These are phyloP conservation scores for Synergus itoensis DNA, from an alignment of 2,888 invertebrate genomes.

Conservation along the genomic window DNA sequence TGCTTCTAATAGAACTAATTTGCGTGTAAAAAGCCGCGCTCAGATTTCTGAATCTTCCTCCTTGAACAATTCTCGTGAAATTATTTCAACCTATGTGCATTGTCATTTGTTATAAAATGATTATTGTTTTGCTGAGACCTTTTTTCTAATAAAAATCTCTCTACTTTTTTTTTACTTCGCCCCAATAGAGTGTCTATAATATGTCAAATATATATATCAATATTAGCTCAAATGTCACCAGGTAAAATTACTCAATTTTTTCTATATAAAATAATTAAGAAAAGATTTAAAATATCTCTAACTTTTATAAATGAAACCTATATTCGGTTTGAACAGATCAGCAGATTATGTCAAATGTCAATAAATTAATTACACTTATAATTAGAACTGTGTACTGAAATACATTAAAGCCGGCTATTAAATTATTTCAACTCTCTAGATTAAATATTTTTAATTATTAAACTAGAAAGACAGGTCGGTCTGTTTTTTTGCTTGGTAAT, in stretches of 20 bases:
- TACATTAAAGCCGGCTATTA: slow-evolving; percentile 4
- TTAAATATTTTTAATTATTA: slow-evolving; percentile 26
- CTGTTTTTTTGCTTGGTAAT: slow-evolving; percentile 14
- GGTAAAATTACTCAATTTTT: not conserved
- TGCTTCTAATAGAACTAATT: slow-evolving; percentile 75
- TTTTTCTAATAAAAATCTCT: too few species aligned
- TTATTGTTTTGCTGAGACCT: too few species aligned
- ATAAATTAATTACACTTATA: not conserved
- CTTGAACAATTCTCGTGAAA: not conserved
- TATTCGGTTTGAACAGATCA: not conserved
- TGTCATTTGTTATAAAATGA: not conserved
- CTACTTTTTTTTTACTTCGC: too few species aligned
- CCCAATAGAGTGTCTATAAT: too few species aligned
- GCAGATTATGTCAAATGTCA: not conserved
- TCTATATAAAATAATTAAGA: not conserved
- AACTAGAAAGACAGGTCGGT: not conserved
- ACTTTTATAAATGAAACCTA: not conserved
- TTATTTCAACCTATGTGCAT: not conserved
- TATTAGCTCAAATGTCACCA: not conserved
- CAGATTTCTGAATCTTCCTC: slow-evolving; percentile 50
- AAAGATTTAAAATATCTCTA: not conserved
- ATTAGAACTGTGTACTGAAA: not conserved
- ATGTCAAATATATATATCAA: too few species aligned
- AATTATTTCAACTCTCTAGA: not conserved
- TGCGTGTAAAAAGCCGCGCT: slow-evolving; percentile 70